Percentiles rank a stretch among this genome's conserved stretches.
Evolutionary conservation across 2,888 invertebrate genomes (phyloP).

Genomic region (Caradrina kadenii): DNA sequence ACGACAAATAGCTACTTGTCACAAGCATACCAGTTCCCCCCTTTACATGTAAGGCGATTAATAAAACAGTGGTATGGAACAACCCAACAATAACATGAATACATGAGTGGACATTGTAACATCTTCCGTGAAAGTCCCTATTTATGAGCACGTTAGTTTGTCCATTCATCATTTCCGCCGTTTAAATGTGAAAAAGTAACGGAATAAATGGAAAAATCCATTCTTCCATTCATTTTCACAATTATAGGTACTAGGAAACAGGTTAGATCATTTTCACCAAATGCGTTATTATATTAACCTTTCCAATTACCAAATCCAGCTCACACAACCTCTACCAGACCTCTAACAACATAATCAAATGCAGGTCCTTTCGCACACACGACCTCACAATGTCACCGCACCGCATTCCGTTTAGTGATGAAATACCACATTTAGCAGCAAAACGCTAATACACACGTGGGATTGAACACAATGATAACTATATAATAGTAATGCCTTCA

Average conservation of each 20-base stretch:
- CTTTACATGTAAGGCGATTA: constrained; percentile 16
- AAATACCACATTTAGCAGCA: constrained; percentile 66
- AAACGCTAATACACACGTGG: constrained; percentile 64
- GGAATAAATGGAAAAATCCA: no score
- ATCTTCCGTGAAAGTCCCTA: not conserved
- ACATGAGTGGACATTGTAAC: not conserved
- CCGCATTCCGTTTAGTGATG: constrained; percentile 64
- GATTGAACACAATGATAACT: constrained; percentile 53
- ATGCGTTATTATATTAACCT: constrained; percentile 12
- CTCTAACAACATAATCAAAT: constrained; percentile 32
- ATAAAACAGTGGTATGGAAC: constrained; percentile 2
- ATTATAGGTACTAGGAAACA: no score
- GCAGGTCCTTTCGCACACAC: constrained; percentile 26
- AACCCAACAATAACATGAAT: constrained; percentile 3
- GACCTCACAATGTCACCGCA: constrained; percentile 62
- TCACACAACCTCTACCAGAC: constrained; percentile 40
- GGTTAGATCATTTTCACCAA: not conserved
- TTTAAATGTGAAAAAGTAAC: no score
- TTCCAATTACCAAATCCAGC: constrained; percentile 21
- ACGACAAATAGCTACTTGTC: constrained; percentile 30
- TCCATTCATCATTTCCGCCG: not conserved
- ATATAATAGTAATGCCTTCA: constrained; percentile 32
- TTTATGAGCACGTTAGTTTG: not conserved
- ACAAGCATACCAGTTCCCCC: constrained; percentile 22
- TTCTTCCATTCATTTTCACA: no score